Evolutionary conservation across 2,888 invertebrate genomes (phyloP).

Genomic region (Spicauda simplicius): DNA sequence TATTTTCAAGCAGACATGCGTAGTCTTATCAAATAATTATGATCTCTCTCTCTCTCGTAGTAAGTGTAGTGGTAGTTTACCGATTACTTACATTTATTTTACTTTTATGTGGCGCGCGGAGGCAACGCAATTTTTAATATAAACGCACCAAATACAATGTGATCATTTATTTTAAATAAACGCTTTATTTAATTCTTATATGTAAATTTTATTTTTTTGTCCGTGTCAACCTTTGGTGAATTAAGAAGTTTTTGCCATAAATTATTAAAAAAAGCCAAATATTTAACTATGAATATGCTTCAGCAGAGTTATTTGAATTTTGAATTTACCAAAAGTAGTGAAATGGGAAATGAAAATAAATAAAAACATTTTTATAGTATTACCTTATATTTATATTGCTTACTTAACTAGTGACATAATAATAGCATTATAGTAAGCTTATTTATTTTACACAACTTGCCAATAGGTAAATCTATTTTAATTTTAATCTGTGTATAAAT

Average conservation of each 20-base stretch:
- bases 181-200: background rate
- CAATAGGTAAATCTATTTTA: constrained; percentile 80
- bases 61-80: no score
- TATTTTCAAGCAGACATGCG: no score
- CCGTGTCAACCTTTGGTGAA: no score
- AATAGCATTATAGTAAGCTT: constrained; percentile 84
- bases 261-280: no score
- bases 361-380: constrained; percentile 67
- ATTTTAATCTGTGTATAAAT: constrained; percentile 82
- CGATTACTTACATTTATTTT: no score
- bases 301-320: no score
- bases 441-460: constrained; percentile 84
- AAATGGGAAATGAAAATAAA: constrained; percentile 43
- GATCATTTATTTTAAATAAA: background rate
- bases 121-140: background rate
- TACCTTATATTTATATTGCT: constrained; percentile 85
- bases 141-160: background rate
- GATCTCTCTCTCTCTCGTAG: no score
- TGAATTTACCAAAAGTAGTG: background rate
- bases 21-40: no score
- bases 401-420: constrained; percentile 85
- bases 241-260: no score
- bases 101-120: no score
- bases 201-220: background rate
- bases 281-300: no score